phyloP scores from a whole-genome alignment of 2,888 invertebrate genomes.

The Ophion costatus region DNA sequence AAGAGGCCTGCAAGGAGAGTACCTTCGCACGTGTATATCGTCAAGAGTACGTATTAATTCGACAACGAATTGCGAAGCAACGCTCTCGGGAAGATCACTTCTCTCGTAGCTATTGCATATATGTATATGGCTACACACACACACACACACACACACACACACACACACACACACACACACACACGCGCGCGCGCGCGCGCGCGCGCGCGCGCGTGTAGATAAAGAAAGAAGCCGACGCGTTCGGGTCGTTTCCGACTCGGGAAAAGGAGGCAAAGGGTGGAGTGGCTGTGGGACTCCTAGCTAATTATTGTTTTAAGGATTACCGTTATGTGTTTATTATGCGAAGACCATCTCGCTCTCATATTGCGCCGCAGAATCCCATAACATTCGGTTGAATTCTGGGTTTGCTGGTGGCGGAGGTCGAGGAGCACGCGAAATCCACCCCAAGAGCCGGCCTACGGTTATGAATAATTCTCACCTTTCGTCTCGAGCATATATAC shows the following conservation, averaged over 20 bases:
- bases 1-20: not conserved
- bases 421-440: slow-evolving; percentile 66
- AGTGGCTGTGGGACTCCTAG: slow-evolving; percentile 72
- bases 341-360: slow-evolving; percentile 75
- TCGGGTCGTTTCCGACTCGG: slow-evolving; percentile 58
- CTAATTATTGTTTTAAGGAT: slow-evolving; percentile 84
- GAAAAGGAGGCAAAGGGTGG: slow-evolving; percentile 43
- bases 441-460: slow-evolving; percentile 74
- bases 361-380: slow-evolving; percentile 61
- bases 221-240: slow-evolving; percentile 41
- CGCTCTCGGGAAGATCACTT: slow-evolving; percentile 68
- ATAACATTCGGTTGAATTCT: slow-evolving; percentile 81
- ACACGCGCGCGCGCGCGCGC: too few species aligned
- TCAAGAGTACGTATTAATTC: slow-evolving; percentile 74
- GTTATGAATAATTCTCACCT: slow-evolving; percentile 82
- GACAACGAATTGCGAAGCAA: slow-evolving; percentile 75
- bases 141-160: not conserved
- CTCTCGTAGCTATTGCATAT: slow-evolving; percentile 55
- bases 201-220: too few species aligned
- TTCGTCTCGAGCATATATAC: slow-evolving; percentile 54
- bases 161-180: not conserved
- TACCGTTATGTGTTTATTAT: slow-evolving; percentile 83
- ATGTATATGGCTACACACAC: not conserved
- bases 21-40: slow-evolving; percentile 19
- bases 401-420: slow-evolving; percentile 67